Conservation (phyloP, 2,113 vertebrate genomes). For the Psittacara wagleri region DNA sequence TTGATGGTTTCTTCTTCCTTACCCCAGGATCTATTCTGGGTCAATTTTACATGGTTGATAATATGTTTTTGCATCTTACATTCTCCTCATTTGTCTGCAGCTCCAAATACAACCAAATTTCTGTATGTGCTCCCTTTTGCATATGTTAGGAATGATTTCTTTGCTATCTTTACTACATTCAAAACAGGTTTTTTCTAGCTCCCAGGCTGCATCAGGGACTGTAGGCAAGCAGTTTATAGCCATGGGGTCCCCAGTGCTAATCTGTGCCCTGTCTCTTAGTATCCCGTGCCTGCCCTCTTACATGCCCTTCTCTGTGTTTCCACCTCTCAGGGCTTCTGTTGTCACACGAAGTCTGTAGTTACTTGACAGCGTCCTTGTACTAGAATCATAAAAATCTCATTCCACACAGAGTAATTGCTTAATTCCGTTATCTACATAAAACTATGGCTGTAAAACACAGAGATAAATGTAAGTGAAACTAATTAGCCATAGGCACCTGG, state of each 20-base stretch:
- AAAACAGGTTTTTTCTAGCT: not conserved
- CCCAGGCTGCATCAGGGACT: not conserved
- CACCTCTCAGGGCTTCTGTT: not conserved
- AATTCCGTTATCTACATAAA: not conserved
- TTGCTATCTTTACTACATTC: not conserved
- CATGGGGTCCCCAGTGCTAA: not conserved
- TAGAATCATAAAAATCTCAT: not conserved
- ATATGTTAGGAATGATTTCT: not conserved
- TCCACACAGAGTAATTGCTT: not conserved
- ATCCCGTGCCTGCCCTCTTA: accelerated
- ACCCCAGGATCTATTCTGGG: not conserved
- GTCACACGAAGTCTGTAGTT: not conserved
- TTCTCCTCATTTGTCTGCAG: not conserved
- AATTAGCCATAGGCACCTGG: not conserved
- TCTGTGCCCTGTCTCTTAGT: not conserved
- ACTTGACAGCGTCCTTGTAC: not conserved
- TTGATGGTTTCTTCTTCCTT: not conserved
- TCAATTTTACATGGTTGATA: not conserved
- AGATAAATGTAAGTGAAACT: not conserved
- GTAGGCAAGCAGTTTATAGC: not conserved
- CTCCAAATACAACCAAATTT: not conserved
- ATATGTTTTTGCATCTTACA: not conserved
- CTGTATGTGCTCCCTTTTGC: not conserved
- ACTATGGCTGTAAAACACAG: not conserved
- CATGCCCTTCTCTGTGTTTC: not conserved